Conservation (phyloP, 2,113 vertebrate genomes). For the Amazona guildingii region DNA sequence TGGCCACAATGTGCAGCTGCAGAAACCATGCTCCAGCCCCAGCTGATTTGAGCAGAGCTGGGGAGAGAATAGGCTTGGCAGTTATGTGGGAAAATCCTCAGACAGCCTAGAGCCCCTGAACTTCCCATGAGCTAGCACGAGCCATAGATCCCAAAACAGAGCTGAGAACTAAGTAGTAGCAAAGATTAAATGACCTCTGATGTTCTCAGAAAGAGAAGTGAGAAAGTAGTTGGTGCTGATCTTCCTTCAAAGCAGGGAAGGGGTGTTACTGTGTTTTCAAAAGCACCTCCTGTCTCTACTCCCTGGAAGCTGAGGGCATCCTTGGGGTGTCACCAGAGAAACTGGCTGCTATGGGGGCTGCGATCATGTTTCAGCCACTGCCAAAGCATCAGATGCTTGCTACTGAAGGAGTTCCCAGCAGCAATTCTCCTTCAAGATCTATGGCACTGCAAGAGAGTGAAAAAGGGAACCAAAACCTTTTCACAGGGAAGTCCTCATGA, state of each 20-base stretch:
- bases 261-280: background rate
- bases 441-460: background rate
- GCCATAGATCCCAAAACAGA: background rate
- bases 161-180: background rate
- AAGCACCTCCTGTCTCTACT: background rate
- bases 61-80: background rate
- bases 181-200: background rate
- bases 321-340: background rate
- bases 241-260: background rate
- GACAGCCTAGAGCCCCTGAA: background rate
- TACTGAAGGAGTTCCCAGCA: background rate
- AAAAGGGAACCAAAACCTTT: conserved; percentile 45
- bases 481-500: background rate
- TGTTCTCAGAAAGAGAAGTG: background rate
- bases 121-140: background rate
- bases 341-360: background rate
- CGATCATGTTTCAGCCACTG: background rate
- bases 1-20: fast-evolving
- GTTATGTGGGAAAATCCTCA: background rate
- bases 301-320: background rate
- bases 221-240: background rate
- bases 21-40: fast-evolving
- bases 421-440: background rate
- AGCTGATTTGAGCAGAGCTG: background rate
- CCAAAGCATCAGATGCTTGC: background rate